Evolutionary conservation across 2,888 invertebrate genomes (phyloP).

Genomic region (Callyntrura guangdongensis): DNA sequence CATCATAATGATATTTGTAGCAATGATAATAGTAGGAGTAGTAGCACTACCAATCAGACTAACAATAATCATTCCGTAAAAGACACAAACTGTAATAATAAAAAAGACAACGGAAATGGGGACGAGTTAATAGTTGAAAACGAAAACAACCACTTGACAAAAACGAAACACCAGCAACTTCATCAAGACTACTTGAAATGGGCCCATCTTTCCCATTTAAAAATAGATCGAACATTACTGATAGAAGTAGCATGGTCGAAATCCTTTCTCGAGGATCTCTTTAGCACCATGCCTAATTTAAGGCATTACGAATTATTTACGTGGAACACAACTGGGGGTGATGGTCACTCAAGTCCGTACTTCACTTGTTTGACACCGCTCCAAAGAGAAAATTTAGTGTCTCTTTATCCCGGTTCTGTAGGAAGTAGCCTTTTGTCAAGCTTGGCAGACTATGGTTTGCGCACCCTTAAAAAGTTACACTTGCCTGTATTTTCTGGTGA

Average conservation of each 20-base stretch:
- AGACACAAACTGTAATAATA: slow-evolving; percentile 68
- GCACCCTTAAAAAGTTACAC: slow-evolving; percentile 75
- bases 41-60: slow-evolving; percentile 12
- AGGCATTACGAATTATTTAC: slow-evolving; percentile 81
- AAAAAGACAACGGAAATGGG: slow-evolving; percentile 54
- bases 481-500: slow-evolving; percentile 79
- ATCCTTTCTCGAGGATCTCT: slow-evolving; percentile 74
- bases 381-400: slow-evolving; percentile 64
- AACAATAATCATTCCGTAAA: slow-evolving; percentile 68
- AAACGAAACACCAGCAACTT: not conserved
- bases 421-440: slow-evolving; percentile 71
- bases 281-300: slow-evolving; percentile 78
- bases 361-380: slow-evolving; percentile 63
- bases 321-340: slow-evolving; percentile 81
- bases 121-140: slow-evolving; percentile 36
- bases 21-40: slow-evolving; percentile 14
- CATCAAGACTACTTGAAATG: slow-evolving; percentile 66
- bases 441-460: slow-evolving; percentile 77
- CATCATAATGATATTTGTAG: slow-evolving; percentile 46
- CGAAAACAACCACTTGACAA: not conserved
- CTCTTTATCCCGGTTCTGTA: slow-evolving; percentile 78
- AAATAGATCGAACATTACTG: slow-evolving; percentile 80
- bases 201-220: slow-evolving; percentile 71
- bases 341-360: slow-evolving; percentile 80
- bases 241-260: slow-evolving; percentile 78